A percentile compares a stretch with the other conserved stretches of the same genome.
These are phyloP conservation scores for Hylaea fasciaria DNA, from an alignment of 2,888 invertebrate species.

Conservation along the genomic window DNA sequence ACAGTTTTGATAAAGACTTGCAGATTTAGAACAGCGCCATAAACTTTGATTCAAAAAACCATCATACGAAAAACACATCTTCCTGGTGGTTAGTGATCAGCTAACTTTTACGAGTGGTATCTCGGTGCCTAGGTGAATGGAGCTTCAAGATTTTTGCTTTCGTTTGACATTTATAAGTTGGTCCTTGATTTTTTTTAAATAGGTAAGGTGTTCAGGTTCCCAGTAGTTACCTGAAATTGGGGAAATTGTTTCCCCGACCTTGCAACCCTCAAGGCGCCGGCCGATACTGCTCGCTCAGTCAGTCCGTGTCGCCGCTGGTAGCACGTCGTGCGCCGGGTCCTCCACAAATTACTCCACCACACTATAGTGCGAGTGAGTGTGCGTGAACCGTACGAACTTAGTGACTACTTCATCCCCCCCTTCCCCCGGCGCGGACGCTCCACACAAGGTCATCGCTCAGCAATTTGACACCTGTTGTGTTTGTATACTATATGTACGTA, in stretches of 20 bases:
- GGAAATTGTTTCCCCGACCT: conserved; percentile 54
- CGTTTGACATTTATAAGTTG: too few species aligned
- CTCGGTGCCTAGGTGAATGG: too few species aligned
- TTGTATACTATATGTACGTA: conserved; percentile 66
- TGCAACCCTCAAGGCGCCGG: conserved; percentile 68
- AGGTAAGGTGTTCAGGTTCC: not conserved
- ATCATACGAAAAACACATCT: too few species aligned
- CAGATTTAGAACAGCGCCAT: too few species aligned
- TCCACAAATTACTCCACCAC: conserved; percentile 54
- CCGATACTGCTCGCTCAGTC: conserved; percentile 68
- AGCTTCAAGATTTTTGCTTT: too few species aligned
- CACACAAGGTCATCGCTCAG: conserved; percentile 71
- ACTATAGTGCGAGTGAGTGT: conserved; percentile 71
- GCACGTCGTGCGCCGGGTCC: conserved; percentile 51
- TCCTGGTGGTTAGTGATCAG: too few species aligned
- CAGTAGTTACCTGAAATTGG: conserved; percentile 4
- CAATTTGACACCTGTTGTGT: conserved; percentile 78
- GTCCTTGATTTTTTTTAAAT: too few species aligned
- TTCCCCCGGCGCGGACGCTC: conserved; percentile 55
- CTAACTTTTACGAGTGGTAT: too few species aligned
- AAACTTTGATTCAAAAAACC: too few species aligned
- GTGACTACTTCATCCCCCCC: conserved; percentile 54
- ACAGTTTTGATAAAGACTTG: too few species aligned
- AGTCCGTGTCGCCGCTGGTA: conserved; percentile 59
- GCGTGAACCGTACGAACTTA: conserved; percentile 64